Evolutionary conservation across 1,140 invertebrate genomes (phyloP), one percentile per base, ranked within the genome.

Genomic region (Anastrepha obliqua): DNA sequence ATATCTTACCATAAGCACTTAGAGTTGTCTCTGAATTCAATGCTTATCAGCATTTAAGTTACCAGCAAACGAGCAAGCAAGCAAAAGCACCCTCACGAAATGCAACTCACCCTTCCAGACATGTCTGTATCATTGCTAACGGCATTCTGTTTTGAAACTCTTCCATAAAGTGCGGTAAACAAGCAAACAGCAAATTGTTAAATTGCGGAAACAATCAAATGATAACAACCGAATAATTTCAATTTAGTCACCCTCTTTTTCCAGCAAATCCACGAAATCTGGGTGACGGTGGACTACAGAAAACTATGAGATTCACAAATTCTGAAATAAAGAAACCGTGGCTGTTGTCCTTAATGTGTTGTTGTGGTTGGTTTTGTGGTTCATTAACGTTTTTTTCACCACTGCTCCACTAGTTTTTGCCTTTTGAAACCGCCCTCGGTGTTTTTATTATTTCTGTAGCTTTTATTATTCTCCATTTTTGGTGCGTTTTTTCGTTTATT

Each of bases 211-310:
- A 55, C 74, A 81, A 81, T 55, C n/a, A 55, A 20, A 7, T 3
- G 47, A 55, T 29, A n/a, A 55, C 42, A 51, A 81, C 17, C 44
- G 20, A 81, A 81, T 58, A 81, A 81, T 81, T 81, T n/a, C 7
- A 29, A 55, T 81, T 17, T 55, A 55, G 20, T 8, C 44, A 81
- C 8, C 47, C 74, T 29, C 7, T 20, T 51, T 29, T 29, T 29
- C 29, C 29, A 29, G 29, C 29, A 29, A 29, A 29, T 29, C 29
- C 29, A 29, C 29, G 29, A 29, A 29, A 29, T 29, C 29, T 29
- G 29, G 29, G 29, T 29, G 29, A 29, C 1, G 29, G 29, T 29
- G 29, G 29, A 29, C 29, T 29, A 1, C 0, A 29, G 29, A 29
- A 29, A 29, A 29, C 29, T 29, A 29, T 29, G 1, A 29, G 29